Evolutionary conservation across 2,113 vertebrate species (phyloP), one percentile per base, ranked within the genome.

Genomic region (Merops nubicus): DNA sequence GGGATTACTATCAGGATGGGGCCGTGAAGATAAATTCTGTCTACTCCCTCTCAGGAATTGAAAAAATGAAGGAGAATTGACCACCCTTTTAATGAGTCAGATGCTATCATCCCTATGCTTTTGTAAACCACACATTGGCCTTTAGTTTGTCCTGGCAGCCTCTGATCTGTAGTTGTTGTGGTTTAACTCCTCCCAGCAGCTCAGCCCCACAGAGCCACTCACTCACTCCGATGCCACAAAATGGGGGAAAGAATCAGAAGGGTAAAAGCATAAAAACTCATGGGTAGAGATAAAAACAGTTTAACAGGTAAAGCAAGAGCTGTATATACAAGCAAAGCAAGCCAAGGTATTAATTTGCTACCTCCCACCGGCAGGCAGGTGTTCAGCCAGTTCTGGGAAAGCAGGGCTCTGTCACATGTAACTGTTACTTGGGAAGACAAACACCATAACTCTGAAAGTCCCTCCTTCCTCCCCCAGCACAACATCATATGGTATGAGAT

Each of bases 281-380:
- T 31, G 20, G 4, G 31, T 38, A 70, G 56, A 47, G 11, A 63
- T 76, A 48, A 90, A 69, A 14, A 33, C 13, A 63, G 11, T 48
- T 63, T 65, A 77, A 78, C 5, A 65, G 22, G 36, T 65, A 67
- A 78, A 78, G 47, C 29, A 90, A 92, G 74, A 16, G 3, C 40
- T 36, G 26, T 3, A 8, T 3, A 19, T 9, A 6, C 38, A 88
- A 78, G 34, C n/a, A 85, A 90, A 70, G 31, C 48, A 88, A 8
- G 69, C 42, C 7, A 8, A 57, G 25, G 51, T 53, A 72, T 78
- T 68, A 13, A 54, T 68, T 85, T 54, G 11, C 54, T 60, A 20
- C 50, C 31, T 73, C 43, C 40, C 15, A 69, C 38, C 0, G 0
- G 36, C 14, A 1, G 0, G 8, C 23, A 38, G 43, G 25, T 45